Evolutionary conservation across 1,140 invertebrate species (phyloP).

Genomic region (Apis cerana): DNA sequence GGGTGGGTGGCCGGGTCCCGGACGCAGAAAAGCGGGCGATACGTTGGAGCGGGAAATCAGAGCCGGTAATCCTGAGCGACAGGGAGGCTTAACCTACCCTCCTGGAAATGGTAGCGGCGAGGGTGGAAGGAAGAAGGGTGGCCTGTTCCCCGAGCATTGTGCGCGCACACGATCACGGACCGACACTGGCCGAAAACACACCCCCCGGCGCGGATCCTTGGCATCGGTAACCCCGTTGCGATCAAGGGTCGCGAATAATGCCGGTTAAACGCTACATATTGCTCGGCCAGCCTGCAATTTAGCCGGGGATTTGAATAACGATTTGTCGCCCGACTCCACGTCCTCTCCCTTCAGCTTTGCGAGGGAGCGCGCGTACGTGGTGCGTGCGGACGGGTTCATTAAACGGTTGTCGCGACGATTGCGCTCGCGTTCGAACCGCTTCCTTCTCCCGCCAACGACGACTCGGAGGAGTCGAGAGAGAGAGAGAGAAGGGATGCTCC

Average conservation of each 20-base stretch:
- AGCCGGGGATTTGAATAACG: slow-evolving; percentile 68
- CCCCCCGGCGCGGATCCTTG: slow-evolving; percentile 39
- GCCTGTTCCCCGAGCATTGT: slow-evolving; percentile 56
- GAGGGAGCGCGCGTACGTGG: neutral
- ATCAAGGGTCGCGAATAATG: slow-evolving; percentile 67
- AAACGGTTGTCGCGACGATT: neutral
- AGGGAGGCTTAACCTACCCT: slow-evolving; percentile 69
- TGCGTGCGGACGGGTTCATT: neutral
- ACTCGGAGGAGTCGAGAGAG: neutral
- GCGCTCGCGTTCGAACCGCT: no score
- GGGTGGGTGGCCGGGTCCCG: slow-evolving; percentile 47
- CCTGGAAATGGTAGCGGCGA: slow-evolving; percentile 59
- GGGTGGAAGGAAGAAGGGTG: slow-evolving; percentile 20
- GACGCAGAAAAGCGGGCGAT: slow-evolving; percentile 43
- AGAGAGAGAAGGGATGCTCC: neutral
- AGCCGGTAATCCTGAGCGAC: slow-evolving; percentile 72
- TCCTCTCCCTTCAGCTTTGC: no score
- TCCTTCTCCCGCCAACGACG: no score
- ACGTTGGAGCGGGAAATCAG: slow-evolving; percentile 68
- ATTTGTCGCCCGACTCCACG: slow-evolving; percentile 53
- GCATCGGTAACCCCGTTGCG: slow-evolving; percentile 53
- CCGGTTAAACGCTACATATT: slow-evolving; percentile 73
- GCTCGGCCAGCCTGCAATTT: slow-evolving; percentile 67
- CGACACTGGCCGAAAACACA: slow-evolving; percentile 15
- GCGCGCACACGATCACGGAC: slow-evolving; percentile 34